These are phyloP conservation scores for Murina feae DNA, from an alignment of 2,113 vertebrate species.

Conservation along the genomic window DNA sequence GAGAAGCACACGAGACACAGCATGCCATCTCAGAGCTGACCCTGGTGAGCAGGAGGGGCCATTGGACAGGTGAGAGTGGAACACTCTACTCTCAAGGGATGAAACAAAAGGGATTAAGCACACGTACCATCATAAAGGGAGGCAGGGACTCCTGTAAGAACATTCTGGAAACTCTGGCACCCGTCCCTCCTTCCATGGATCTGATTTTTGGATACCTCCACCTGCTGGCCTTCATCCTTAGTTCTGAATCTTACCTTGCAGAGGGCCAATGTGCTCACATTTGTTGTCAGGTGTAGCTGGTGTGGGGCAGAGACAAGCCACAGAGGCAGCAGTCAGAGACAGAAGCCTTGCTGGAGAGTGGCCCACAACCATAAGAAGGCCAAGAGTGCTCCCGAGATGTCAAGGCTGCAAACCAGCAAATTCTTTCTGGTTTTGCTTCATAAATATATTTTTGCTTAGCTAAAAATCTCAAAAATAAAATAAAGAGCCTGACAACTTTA, in stretches of 20 bases:
- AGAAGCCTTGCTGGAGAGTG: not conserved
- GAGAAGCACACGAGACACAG: not conserved
- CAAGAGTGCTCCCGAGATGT: rapidly evolving
- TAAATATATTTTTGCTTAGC: not conserved
- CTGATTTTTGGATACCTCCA: not conserved
- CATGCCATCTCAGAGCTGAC: not conserved
- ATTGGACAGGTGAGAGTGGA: not conserved
- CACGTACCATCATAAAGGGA: not conserved
- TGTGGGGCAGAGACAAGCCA: rapidly evolving
- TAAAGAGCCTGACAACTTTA: not conserved
- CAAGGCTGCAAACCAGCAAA: not conserved
- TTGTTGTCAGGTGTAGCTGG: not conserved
- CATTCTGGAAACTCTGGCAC: not conserved
- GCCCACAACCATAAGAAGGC: not conserved
- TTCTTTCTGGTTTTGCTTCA: not conserved
- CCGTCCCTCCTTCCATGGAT: not conserved
- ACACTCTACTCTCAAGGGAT: not conserved
- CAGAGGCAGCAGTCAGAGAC: not conserved
- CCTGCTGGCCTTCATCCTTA: not conserved
- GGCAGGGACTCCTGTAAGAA: not conserved
- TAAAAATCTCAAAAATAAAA: not conserved
- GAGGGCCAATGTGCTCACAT: not conserved
- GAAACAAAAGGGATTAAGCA: not conserved
- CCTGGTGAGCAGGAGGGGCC: not conserved
- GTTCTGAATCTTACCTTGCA: not conserved